phyloP scores from a whole-genome alignment of 2,113 vertebrate genomes.

The Anolis sagrei region DNA sequence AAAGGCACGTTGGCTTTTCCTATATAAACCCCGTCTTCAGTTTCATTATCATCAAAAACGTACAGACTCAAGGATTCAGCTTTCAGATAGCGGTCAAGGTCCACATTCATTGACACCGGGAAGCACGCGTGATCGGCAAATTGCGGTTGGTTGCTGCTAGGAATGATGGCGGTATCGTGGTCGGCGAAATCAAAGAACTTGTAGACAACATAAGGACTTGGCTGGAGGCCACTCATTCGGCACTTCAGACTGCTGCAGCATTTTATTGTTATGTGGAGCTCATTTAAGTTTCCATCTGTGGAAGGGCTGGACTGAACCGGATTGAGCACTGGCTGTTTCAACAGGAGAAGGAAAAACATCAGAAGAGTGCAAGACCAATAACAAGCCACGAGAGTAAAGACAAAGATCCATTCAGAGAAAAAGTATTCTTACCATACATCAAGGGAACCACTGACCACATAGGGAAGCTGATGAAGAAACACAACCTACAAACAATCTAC shows the following conservation, averaged over 20 bases:
- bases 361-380: too few species aligned
- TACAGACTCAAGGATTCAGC: conserved; percentile 82
- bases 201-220: conserved; percentile 89
- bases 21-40: conserved; percentile 79
- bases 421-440: too few species aligned
- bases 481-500: too few species aligned
- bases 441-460: too few species aligned
- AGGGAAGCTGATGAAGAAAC: too few species aligned
- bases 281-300: conserved; percentile 75
- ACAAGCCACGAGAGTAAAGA: too few species aligned
- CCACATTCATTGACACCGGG: conserved; percentile 79
- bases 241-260: conserved; percentile 78
- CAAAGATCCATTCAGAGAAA: too few species aligned
- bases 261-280: conserved; percentile 81
- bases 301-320: conserved; percentile 60
- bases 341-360: conserved; percentile 65
- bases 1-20: conserved; percentile 87
- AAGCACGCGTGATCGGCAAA: conserved; percentile 84
- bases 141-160: conserved; percentile 77
- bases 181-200: conserved; percentile 88
- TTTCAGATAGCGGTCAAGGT: conserved; percentile 85
- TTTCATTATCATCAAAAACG: conserved; percentile 86
- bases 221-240: conserved; percentile 63
- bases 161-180: conserved; percentile 82
- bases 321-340: conserved; percentile 62